Base-by-base conservation (phyloP, 2,113 vertebrate species). In the Indicator maculatus region DNA sequence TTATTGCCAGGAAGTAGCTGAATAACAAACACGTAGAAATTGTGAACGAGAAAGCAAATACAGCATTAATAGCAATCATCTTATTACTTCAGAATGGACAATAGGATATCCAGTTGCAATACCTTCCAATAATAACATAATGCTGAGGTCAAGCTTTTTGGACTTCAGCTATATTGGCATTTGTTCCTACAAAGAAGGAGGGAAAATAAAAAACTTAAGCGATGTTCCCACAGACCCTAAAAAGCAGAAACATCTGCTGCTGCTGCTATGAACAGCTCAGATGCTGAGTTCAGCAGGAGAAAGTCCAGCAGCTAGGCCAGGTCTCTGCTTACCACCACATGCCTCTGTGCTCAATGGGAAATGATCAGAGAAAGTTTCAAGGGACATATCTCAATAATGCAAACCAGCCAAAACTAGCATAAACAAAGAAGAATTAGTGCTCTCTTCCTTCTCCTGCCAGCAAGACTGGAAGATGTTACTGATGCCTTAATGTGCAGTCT, bases 211-310 rank as follows among this genome's bases (percentile, higher is more conserved):
- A 83, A 83, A 20, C 36, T 75, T 74, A 76, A 96, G 50, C 39
- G 61, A 93, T 47, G 44, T 96, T 98, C 96, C 95, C 96, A 97
- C 92, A 97, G 95, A 95, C 74, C 72, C 93, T 95, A 92, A 89
- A 97, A 97, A 97, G 76, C 92, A 97, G 90, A 98, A 97, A 97
- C 97, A 97, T 96, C 94, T 97, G 97, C 94, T 85, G 58, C 61
- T 83, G 58, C 61, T 83, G 89, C 71, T 88, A 90, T 78, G 90
- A 96, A 55, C 75, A 75, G 83, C 41, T 93, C 38, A 0, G 66
- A 67, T 94, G 94, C 82, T 89, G 89, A 95, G 79, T 88, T 94
- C 93, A 94, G 95, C 91, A 93, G 78, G 75, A 94, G 91, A 96
- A 96, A 88, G 85, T 91, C 88, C 87, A 95, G 75, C 83, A 83